phyloP scores from a whole-genome alignment of 1,140 invertebrate genomes.

The Lepidotrigona ventralis region DNA sequence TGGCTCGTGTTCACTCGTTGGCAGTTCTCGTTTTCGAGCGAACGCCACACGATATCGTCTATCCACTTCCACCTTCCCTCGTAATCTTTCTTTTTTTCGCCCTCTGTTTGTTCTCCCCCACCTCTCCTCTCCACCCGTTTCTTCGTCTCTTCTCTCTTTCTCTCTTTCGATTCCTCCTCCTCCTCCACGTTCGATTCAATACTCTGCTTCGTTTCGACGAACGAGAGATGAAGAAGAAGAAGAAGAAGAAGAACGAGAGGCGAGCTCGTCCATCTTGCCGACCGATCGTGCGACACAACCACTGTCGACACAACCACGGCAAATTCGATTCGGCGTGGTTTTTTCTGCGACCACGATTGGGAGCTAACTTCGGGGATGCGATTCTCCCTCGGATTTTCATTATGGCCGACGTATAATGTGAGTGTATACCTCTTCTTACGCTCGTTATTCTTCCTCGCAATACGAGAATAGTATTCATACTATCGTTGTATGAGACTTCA shows the following conservation, averaged over 20 bases:
- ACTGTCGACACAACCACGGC: constrained; percentile 40
- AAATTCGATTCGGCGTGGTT: constrained; percentile 34
- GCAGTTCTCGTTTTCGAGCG: constrained; percentile 48
- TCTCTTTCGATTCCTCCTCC: background rate
- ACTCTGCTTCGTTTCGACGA: background rate
- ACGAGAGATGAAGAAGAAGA: constrained; percentile 1
- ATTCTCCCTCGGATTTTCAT: no score
- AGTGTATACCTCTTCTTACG: background rate
- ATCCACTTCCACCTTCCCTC: constrained; percentile 32
- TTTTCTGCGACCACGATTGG: background rate
- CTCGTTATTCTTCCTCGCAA: background rate
- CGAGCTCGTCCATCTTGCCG: constrained; percentile 44
- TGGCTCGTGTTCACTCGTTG: constrained; percentile 67
- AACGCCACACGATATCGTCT: constrained; percentile 53
- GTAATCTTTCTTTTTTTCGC: background rate
- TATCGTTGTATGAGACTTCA: no score
- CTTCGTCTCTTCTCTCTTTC: background rate
- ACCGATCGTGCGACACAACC: constrained; percentile 45
- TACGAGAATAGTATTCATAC: no score
- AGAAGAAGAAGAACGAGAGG: background rate
- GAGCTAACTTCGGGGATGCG: background rate
- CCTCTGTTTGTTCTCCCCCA: background rate
- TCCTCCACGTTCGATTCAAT: background rate
- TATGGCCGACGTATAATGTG: background rate
- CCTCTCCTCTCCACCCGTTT: no score